Conservation (phyloP, 2,888 invertebrate genomes). For the Drosophila mettleri region DNA sequence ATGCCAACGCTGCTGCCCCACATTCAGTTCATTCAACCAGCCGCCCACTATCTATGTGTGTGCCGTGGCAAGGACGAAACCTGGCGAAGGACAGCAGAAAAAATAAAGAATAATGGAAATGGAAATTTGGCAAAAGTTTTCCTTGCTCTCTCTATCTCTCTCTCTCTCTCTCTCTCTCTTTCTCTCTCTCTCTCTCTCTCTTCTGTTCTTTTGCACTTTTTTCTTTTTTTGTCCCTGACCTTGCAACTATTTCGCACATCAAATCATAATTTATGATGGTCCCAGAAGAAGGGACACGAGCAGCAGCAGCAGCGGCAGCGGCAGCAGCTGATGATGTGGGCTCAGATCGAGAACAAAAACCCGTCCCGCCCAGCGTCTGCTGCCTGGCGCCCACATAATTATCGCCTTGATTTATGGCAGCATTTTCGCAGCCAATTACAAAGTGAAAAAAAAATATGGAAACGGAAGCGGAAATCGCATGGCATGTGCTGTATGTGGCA, state of each 20-base stretch:
- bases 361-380: constrained; percentile 9
- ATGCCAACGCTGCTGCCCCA: constrained; percentile 47
- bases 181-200: background rate
- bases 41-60: constrained; percentile 3
- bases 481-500: constrained; percentile 42
- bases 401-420: constrained; percentile 80
- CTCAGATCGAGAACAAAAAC: constrained; percentile 1
- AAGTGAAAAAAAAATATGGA: constrained; percentile 36
- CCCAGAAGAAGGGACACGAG: constrained; percentile 1
- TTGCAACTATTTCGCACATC: constrained; percentile 68
- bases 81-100: constrained; percentile 30
- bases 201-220: background rate
- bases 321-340: constrained; percentile 4
- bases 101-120: constrained; percentile 1
- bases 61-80: constrained; percentile 43
- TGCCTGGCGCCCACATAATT: constrained; percentile 80
- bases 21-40: constrained; percentile 33
- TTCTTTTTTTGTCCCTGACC: constrained; percentile 26
- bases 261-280: constrained; percentile 72
- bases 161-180: background rate
- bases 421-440: constrained; percentile 80
- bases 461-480: constrained; percentile 63
- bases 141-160: background rate
- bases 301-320: background rate
- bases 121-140: constrained; percentile 19